phyloP scores from a whole-genome alignment of 2,888 invertebrate genomes.

The Zonitis immaculata region DNA sequence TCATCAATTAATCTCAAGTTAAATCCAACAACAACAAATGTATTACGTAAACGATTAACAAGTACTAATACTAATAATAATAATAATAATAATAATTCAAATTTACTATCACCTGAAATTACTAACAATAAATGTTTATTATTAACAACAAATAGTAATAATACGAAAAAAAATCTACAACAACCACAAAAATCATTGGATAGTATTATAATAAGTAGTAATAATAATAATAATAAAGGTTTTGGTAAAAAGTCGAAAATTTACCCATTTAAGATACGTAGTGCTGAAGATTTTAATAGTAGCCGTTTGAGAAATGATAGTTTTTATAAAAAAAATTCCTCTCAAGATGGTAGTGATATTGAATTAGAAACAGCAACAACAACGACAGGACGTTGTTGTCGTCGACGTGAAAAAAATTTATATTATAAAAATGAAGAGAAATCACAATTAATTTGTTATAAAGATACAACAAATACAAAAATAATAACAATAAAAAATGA shows the following conservation, averaged over 20 bases:
- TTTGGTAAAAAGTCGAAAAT: slow-evolving; percentile 25
- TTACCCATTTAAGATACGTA: slow-evolving; percentile 35
- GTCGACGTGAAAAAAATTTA: slow-evolving; percentile 29
- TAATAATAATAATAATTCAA: no score
- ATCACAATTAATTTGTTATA: slow-evolving; percentile 44
- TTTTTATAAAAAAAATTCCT: slow-evolving; percentile 31
- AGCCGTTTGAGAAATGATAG: slow-evolving; percentile 13
- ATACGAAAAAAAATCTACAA: slow-evolving; percentile 21
- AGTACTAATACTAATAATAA: slow-evolving; percentile 17
- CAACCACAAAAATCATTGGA: slow-evolving; percentile 23
- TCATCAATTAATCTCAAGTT: slow-evolving; percentile 31
- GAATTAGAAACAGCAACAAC: slow-evolving; percentile 29
- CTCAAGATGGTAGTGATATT: slow-evolving; percentile 43
- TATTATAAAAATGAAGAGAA: slow-evolving; percentile 43
- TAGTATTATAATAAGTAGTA: slow-evolving; percentile 17
- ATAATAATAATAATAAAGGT: slow-evolving; percentile 16
- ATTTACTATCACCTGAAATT: slow-evolving; percentile 16
- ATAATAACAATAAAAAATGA: slow-evolving; percentile 43
- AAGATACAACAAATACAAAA: slow-evolving; percentile 40
- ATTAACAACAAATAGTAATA: slow-evolving; percentile 7
- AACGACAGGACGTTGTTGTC: slow-evolving; percentile 20
- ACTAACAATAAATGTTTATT: slow-evolving; percentile 11
- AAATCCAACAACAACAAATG: slow-evolving; percentile 28
- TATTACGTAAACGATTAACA: slow-evolving; percentile 34
- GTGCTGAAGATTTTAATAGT: slow-evolving; percentile 37